These are phyloP conservation scores for Saturnia pavonia DNA, from an alignment of 2,888 invertebrate genomes.

Conservation along the genomic window DNA sequence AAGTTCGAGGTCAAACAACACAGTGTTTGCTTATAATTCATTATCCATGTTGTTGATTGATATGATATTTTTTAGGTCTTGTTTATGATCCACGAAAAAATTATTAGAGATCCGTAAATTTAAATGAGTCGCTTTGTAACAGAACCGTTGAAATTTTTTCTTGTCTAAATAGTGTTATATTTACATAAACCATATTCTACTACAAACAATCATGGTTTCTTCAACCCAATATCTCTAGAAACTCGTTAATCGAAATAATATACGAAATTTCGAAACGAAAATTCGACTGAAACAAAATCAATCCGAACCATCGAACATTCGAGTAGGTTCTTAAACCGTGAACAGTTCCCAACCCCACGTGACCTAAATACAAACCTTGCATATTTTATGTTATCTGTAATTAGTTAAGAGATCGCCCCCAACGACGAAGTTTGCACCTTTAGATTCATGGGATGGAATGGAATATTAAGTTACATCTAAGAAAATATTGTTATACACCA, in stretches of 20 bases:
- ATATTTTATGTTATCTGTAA: background rate
- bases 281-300: background rate
- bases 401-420: background rate
- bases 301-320: background rate
- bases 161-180: background rate
- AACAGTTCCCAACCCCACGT: conserved; percentile 12
- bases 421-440: background rate
- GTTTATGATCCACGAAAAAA: background rate
- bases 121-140: background rate
- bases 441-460: background rate
- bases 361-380: conserved; percentile 15
- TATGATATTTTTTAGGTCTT: background rate
- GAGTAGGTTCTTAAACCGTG: conserved; percentile 4
- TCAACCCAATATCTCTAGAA: background rate
- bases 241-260: background rate
- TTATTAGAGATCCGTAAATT: background rate
- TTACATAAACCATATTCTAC: background rate
- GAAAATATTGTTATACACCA: background rate
- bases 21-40: background rate
- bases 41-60: background rate
- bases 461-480: background rate
- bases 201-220: conserved; percentile 30
- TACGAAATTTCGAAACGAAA: too few species aligned
- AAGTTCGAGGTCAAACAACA: background rate
- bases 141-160: background rate